Evolutionary conservation across 2,888 invertebrate species (phyloP).

Genomic region (Deladenus siricidicola): DNA sequence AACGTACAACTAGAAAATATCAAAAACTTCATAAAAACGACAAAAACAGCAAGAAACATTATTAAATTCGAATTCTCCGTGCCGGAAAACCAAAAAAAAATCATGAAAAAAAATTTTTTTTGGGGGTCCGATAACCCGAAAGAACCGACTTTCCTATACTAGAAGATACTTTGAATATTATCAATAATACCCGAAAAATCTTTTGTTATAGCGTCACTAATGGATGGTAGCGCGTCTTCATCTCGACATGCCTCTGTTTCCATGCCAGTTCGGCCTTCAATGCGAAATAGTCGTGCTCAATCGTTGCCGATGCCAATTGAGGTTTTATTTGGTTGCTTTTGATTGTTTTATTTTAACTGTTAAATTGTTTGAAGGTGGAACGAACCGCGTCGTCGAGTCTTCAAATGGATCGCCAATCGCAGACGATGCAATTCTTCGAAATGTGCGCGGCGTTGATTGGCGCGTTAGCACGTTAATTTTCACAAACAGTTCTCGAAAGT

Average conservation of each 20-base stretch:
- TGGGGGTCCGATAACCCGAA: too few relatives aligned
- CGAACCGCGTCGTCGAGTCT: slow-evolving; percentile 8
- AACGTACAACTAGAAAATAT: too few relatives aligned
- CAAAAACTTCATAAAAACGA: background rate
- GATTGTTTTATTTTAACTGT: background rate
- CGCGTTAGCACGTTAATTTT: slow-evolving; percentile 70
- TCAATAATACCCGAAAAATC: too few relatives aligned
- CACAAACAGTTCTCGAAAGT: too few relatives aligned
- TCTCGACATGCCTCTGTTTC: slow-evolving; percentile 53
- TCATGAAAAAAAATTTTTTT: too few relatives aligned
- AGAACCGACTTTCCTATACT: too few relatives aligned
- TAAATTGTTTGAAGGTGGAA: slow-evolving; percentile 11
- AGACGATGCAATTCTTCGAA: slow-evolving; percentile 99
- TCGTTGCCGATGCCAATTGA: slow-evolving; percentile 49
- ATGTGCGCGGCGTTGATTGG: slow-evolving; percentile 98
- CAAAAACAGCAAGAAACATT: too few relatives aligned
- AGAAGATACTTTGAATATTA: too few relatives aligned
- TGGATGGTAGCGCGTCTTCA: slow-evolving; percentile 40
- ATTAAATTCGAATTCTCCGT: too few relatives aligned
- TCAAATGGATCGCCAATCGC: slow-evolving; percentile 60
- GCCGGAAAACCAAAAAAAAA: too few relatives aligned
- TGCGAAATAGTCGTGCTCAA: slow-evolving; percentile 43
- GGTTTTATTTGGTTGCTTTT: slow-evolving; percentile 15
- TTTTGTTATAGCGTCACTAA: slow-evolving; percentile 6
- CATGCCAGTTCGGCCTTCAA: slow-evolving; percentile 44